phyloP scores from a whole-genome alignment of 2,113 vertebrate genomes.

The Sceloporus tristichus region DNA sequence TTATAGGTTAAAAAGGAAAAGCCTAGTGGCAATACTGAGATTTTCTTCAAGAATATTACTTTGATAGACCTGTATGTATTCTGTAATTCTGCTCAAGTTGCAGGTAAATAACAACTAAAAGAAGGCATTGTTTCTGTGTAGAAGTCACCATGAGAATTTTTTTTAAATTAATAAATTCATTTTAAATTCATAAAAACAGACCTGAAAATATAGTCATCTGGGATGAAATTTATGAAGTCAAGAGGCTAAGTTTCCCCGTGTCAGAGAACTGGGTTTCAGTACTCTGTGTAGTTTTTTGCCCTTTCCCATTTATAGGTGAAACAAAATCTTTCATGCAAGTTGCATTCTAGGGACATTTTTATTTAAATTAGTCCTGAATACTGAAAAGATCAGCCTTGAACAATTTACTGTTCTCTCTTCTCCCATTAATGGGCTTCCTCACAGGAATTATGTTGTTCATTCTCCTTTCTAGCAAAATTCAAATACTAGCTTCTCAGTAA shows the following conservation, averaged over 20 bases:
- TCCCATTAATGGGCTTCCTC: not conserved
- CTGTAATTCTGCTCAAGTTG: not conserved
- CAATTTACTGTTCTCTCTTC: no score
- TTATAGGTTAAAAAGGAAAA: not conserved
- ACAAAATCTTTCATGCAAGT: not conserved
- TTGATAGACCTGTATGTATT: not conserved
- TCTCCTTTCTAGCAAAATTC: conserved; percentile 47
- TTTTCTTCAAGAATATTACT: not conserved
- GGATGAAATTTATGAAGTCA: not conserved
- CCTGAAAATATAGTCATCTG: not conserved
- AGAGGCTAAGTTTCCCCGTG: not conserved
- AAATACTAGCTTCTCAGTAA: conserved; percentile 52
- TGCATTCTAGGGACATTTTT: not conserved
- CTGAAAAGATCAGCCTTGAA: not conserved
- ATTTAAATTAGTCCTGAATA: not conserved
- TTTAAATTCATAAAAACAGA: no score
- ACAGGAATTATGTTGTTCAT: conserved; percentile 61
- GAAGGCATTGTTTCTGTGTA: not conserved
- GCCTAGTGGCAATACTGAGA: not conserved
- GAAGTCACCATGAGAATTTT: not conserved
- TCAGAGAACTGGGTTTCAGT: not conserved
- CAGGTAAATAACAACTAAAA: not conserved
- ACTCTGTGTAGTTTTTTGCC: not conserved
- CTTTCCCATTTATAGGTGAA: not conserved
- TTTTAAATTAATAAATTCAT: conserved; percentile 1